These are phyloP conservation scores for Pomphorhynchus laevis DNA, from an alignment of 1,140 invertebrate species.

Conservation along the genomic window DNA sequence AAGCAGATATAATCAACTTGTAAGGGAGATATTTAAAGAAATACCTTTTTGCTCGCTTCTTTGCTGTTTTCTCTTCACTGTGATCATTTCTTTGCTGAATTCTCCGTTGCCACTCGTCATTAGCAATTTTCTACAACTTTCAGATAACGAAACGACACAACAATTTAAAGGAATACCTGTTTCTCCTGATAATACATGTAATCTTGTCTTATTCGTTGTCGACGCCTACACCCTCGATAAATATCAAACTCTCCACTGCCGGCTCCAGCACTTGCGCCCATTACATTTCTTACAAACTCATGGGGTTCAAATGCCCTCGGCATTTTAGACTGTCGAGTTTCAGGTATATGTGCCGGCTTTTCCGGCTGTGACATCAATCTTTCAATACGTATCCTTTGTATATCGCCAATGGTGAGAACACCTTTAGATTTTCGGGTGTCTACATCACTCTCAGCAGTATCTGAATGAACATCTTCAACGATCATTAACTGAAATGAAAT, in stretches of 20 bases:
- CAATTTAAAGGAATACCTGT: constrained; percentile 27
- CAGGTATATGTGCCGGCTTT: not conserved
- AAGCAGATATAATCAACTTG: not conserved
- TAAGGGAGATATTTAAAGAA: not conserved
- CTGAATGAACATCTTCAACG: no score
- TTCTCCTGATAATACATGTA: constrained; percentile 16
- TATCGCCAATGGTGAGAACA: no score
- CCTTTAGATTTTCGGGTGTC: no score
- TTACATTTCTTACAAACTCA: constrained; percentile 77
- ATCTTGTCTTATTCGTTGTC: constrained; percentile 72
- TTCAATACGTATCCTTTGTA: constrained; percentile 5
- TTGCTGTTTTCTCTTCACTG: constrained; percentile 30
- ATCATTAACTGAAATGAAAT: no score
- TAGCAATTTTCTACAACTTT: constrained; percentile 28
- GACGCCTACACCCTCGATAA: constrained; percentile 54
- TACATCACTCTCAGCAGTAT: no score
- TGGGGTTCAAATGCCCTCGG: constrained; percentile 29
- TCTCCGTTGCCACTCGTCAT: constrained; percentile 41
- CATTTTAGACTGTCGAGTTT: constrained; percentile 13
- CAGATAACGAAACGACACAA: not conserved
- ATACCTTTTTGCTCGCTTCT: constrained; percentile 19
- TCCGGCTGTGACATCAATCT: constrained; percentile 7
- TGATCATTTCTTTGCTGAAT: constrained; percentile 36
- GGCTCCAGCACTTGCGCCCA: constrained; percentile 76
- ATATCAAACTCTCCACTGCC: constrained; percentile 94